Conservation (phyloP, 2,888 invertebrate species). For the Creontiades dilutus region DNA sequence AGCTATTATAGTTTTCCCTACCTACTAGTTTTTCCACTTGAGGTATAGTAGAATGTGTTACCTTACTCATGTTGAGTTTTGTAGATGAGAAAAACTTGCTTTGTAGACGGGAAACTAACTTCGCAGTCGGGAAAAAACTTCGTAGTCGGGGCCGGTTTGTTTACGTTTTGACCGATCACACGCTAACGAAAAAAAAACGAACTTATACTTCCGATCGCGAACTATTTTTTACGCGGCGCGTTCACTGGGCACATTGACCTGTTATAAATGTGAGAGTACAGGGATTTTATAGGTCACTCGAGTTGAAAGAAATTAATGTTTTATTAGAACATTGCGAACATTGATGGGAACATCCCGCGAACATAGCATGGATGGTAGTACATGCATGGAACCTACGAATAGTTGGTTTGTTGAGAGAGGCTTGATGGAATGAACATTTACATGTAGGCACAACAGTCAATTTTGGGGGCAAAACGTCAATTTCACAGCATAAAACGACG, state of each 20-base stretch:
- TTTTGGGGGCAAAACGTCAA: too few species aligned
- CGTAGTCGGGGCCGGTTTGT: not conserved
- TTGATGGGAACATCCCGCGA: too few species aligned
- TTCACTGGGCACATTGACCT: not conserved
- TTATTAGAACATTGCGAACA: too few species aligned
- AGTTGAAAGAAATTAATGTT: too few species aligned
- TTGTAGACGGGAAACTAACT: not conserved
- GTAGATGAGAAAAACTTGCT: too few species aligned
- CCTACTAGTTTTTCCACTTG: constrained; percentile 9
- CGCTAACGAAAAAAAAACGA: not conserved
- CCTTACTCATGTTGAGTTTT: constrained; percentile 4
- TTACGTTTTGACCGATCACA: not conserved
- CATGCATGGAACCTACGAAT: too few species aligned
- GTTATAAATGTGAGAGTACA: not conserved
- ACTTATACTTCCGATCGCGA: not conserved
- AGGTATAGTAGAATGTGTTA: not conserved
- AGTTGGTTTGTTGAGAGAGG: too few species aligned
- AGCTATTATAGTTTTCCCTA: constrained; percentile 12
- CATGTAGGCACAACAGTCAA: too few species aligned
- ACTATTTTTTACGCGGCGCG: not conserved
- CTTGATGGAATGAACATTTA: too few species aligned
- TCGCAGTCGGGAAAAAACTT: not conserved
- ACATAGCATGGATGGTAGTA: too few species aligned
- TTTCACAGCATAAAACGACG: too few species aligned
- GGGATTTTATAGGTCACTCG: not conserved